Evolutionary conservation across 2,113 vertebrate genomes (phyloP).

Genomic region (Larimichthys polyactis): DNA sequence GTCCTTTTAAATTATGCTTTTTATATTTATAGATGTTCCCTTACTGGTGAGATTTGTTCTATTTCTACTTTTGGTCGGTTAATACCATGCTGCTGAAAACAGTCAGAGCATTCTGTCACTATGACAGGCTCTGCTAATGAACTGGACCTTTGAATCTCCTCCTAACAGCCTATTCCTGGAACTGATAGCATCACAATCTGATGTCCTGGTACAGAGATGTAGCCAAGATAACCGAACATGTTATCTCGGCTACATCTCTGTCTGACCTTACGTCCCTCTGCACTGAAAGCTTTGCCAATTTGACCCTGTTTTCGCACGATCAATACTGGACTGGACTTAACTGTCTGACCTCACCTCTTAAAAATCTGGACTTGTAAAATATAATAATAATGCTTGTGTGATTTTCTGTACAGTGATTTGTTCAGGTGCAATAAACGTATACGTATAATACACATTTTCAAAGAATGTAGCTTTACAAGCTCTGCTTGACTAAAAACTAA

Average conservation of each 20-base stretch:
- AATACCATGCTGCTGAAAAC: conserved; percentile 33
- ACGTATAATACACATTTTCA: too few species aligned
- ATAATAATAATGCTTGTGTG: neutral
- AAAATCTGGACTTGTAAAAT: conserved; percentile 30
- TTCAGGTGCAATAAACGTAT: neutral
- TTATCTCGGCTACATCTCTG: conserved; percentile 28
- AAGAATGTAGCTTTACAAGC: neutral
- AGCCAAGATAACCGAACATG: conserved; percentile 51
- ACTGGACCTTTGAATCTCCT: conserved; percentile 65
- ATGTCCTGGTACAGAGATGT: conserved; percentile 61
- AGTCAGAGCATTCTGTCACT: conserved; percentile 51
- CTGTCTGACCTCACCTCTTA: conserved; percentile 16
- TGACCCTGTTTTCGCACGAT: conserved; percentile 40
- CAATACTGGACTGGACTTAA: conserved; percentile 42
- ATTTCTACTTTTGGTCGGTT: conserved; percentile 39
- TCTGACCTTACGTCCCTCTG: conserved; percentile 56
- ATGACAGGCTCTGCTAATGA: conserved; percentile 69
- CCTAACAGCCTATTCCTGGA: conserved; percentile 66
- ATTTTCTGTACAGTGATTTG: neutral
- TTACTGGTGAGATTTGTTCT: conserved; percentile 32
- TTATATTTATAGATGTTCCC: conserved; percentile 23
- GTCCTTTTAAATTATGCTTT: neutral
- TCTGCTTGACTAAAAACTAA: neutral
- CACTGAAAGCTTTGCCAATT: conserved; percentile 46
- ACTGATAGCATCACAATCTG: conserved; percentile 61